Conservation (phyloP, 2,888 invertebrate species). For the Drosophila limbata region DNA sequence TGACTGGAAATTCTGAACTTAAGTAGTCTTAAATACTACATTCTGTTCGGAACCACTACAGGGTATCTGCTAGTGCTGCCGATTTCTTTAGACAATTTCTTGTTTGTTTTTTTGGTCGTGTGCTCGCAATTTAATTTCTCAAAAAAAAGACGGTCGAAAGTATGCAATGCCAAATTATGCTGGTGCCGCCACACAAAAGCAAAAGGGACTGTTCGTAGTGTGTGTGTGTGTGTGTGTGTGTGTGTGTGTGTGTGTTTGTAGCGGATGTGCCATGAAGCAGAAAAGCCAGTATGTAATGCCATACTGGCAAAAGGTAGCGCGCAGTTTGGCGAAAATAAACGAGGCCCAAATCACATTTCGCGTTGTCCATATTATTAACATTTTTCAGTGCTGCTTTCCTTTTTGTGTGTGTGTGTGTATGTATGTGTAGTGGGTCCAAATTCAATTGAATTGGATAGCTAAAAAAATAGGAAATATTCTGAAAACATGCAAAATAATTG, state of each 20-base stretch:
- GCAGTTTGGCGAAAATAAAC: constrained; percentile 19
- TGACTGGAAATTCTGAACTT: background rate
- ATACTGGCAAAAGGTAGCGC: constrained; percentile 31
- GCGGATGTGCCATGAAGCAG: constrained; percentile 14
- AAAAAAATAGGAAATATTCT: background rate
- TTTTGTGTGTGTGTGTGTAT: constrained; percentile 9
- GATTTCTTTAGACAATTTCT: background rate
- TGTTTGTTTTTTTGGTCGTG: constrained; percentile 29
- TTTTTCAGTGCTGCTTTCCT: constrained; percentile 33
- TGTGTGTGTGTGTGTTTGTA: constrained; percentile 9
- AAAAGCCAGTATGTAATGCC: constrained; percentile 28
- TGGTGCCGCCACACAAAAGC: constrained; percentile 15
- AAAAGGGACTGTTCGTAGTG: background rate
- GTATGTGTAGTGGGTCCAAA: constrained; percentile 28
- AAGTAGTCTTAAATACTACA: background rate
- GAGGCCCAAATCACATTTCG: constrained; percentile 38
- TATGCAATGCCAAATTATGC: constrained; percentile 75
- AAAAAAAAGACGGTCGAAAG: constrained; percentile 60
- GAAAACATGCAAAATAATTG: constrained; percentile 28
- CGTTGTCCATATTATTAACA: constrained; percentile 72
- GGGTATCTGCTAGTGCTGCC: constrained; percentile 20
- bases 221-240: constrained; percentile 8
- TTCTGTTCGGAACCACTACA: background rate
- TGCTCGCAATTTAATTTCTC: constrained; percentile 65
- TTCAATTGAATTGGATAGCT: constrained; percentile 34